Conservation (phyloP, 1,140 invertebrate species). For the Tetraneura akinire region DNA sequence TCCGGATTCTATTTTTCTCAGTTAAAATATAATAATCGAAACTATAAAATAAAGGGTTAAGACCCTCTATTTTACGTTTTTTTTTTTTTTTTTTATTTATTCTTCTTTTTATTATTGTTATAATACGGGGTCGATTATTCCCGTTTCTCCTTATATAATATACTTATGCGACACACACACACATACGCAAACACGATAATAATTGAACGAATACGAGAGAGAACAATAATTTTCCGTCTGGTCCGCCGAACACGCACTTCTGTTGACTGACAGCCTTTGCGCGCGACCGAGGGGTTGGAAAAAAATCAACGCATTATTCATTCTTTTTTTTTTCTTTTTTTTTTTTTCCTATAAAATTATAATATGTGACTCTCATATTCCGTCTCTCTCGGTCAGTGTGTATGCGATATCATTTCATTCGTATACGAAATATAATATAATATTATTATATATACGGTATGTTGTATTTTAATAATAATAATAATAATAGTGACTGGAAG, state of each 20-base stretch:
- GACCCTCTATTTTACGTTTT: conserved; percentile 26
- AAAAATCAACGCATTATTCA: conserved; percentile 38
- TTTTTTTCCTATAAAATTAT: neutral
- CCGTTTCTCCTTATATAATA: no score
- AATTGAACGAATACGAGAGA: no score
- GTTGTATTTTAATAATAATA: neutral
- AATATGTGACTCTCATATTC: neutral
- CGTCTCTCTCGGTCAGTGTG: neutral
- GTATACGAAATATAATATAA: neutral
- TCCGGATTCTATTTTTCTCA: no score
- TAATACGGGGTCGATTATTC: neutral
- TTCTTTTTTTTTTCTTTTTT: neutral
- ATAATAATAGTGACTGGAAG: neutral
- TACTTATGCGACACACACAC: conserved; percentile 25
- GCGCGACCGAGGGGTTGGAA: neutral
- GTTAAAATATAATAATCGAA: no score
- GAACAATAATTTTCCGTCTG: conserved; percentile 23
- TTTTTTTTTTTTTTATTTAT: no score
- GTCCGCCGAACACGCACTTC: conserved; percentile 29
- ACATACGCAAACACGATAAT: no score
- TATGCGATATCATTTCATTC: conserved; percentile 11
- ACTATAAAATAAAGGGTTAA: conserved; percentile 26
- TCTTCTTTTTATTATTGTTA: no score
- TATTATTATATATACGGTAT: neutral
- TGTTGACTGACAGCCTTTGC: conserved; percentile 47